Conservation (phyloP, 2,888 invertebrate genomes). For the Ethmia dodecea region DNA sequence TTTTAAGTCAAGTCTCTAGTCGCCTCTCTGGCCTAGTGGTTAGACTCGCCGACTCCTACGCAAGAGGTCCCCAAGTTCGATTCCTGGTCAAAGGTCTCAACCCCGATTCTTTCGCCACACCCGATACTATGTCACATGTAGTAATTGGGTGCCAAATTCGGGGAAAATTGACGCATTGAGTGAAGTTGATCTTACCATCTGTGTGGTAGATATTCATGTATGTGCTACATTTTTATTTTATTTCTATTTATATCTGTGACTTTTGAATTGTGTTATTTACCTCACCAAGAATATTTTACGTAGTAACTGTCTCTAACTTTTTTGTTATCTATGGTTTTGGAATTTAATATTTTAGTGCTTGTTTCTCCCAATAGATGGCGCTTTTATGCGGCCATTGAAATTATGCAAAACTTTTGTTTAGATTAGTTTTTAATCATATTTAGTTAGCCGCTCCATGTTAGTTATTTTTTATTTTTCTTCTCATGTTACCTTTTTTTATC, state of each 20-base stretch:
- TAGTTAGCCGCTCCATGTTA: slow-evolving; percentile 50
- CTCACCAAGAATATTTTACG: too few relatives aligned
- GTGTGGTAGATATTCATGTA: slow-evolving; percentile 47
- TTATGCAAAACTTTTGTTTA: too few relatives aligned
- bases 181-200: slow-evolving; percentile 50
- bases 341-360: too few relatives aligned
- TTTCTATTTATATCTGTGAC: too few relatives aligned
- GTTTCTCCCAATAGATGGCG: too few relatives aligned
- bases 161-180: slow-evolving; percentile 51
- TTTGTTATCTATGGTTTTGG: too few relatives aligned
- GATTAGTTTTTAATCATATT: too few relatives aligned
- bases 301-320: too few relatives aligned
- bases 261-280: too few relatives aligned
- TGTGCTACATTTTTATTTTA: slow-evolving; percentile 48
- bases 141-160: slow-evolving; percentile 61
- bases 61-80: slow-evolving; percentile 42
- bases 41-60: neutral
- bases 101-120: slow-evolving; percentile 73
- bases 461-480: neutral
- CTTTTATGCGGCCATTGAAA: too few relatives aligned
- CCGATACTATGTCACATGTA: slow-evolving; percentile 61
- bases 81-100: slow-evolving; percentile 19
- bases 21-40: slow-evolving; percentile 24
- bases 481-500: slow-evolving; percentile 13
- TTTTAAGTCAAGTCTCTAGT: slow-evolving; percentile 13